A percentile compares a stretch with the other conserved stretches of the same genome.
These are phyloP conservation scores for Falco rusticolus DNA, from an alignment of 2,797 vertebrate genomes.

Conservation along the genomic window DNA sequence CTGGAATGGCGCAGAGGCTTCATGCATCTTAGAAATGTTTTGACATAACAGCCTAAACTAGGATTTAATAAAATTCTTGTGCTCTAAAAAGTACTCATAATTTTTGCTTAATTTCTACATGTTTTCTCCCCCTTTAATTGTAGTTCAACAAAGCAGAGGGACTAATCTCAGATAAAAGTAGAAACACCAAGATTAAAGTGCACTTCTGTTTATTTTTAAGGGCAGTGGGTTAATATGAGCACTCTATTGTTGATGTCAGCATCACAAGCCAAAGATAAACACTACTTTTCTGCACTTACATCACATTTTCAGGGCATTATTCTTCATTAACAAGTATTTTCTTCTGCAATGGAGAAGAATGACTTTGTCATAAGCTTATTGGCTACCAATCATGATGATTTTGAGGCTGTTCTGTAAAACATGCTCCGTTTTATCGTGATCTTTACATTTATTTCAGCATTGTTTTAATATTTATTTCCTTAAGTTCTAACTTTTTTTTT, in stretches of 20 bases:
- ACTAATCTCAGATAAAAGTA: conserved; percentile 71
- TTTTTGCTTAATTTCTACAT: conserved; percentile 56
- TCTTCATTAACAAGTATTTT: conserved; percentile 68
- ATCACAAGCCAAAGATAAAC: conserved; percentile 73
- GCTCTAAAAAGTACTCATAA: conserved; percentile 59
- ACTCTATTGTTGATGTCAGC: conserved; percentile 67
- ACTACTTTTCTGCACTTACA: conserved; percentile 54
- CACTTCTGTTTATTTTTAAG: conserved; percentile 75
- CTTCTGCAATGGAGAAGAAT: conserved; percentile 14
- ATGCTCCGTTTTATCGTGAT: neutral
- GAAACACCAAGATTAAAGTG: conserved; percentile 61
- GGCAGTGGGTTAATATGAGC: conserved; percentile 66
- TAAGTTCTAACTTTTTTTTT: neutral
- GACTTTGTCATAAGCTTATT: conserved; percentile 24
- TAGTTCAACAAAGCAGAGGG: conserved; percentile 40
- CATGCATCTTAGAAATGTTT: conserved; percentile 67
- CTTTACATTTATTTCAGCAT: neutral
- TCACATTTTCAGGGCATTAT: conserved; percentile 68
- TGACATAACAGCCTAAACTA: conserved; percentile 42
- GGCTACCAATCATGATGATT: neutral
- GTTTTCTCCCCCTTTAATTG: conserved; percentile 51
- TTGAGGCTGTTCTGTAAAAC: neutral
- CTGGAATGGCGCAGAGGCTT: neutral
- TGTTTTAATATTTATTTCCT: neutral
- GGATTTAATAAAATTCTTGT: conserved; percentile 66